These are phyloP conservation scores for Tenthredo mesomela DNA, from an alignment of 2,888 invertebrate species.

Conservation along the genomic window DNA sequence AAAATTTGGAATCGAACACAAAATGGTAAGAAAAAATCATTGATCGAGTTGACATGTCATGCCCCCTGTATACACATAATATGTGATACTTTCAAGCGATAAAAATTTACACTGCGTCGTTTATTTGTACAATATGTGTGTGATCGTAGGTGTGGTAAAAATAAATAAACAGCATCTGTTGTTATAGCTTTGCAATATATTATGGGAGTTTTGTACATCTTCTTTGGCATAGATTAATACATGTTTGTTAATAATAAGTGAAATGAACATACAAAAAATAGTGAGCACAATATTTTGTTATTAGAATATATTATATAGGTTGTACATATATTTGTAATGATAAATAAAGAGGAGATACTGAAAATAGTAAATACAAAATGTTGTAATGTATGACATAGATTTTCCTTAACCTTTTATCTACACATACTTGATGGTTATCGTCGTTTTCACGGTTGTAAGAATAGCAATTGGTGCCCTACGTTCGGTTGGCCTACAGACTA, in stretches of 20 bases:
- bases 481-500: background rate
- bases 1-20: background rate
- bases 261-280: slow-evolving; percentile 7
- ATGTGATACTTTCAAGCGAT: slow-evolving; percentile 7
- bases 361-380: background rate
- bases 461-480: slow-evolving; percentile 5
- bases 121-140: background rate
- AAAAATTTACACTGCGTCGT: background rate
- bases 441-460: background rate
- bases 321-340: slow-evolving; percentile 8
- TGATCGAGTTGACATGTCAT: slow-evolving; percentile 3
- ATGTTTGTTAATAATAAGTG: background rate
- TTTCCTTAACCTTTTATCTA: background rate
- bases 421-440: background rate
- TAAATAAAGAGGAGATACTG: background rate
- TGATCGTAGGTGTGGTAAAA: background rate
- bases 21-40: background rate
- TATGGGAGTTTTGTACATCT: background rate
- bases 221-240: slow-evolving; percentile 16
- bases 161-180: slow-evolving; percentile 7
- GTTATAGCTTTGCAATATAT: background rate
- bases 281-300: background rate
- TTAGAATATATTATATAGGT: background rate
- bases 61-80: background rate
- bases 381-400: background rate